Conservation (phyloP, 2,888 invertebrate genomes). For the Aphrophora alni region DNA sequence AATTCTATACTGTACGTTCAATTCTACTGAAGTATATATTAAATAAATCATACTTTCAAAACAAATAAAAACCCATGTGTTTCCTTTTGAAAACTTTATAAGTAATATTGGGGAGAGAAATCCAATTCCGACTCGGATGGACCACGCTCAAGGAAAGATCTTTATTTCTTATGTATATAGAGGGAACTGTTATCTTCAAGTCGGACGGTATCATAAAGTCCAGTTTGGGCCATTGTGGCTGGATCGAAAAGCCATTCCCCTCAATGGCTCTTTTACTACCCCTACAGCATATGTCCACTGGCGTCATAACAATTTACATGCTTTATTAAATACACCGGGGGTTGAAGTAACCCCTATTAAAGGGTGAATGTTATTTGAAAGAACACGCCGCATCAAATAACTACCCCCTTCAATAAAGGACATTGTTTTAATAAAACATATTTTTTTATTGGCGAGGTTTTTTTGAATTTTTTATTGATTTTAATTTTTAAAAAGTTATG, state of each 20-base stretch:
- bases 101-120: neutral
- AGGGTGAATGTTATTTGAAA: neutral
- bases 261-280: slow-evolving; percentile 9
- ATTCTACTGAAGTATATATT: neutral
- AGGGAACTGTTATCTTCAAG: neutral
- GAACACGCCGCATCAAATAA: neutral
- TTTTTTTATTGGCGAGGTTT: neutral
- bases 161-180: slow-evolving; percentile 2
- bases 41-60: slow-evolving; percentile 2
- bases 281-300: neutral
- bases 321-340: slow-evolving; percentile 6
- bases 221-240: neutral
- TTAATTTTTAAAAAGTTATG: neutral
- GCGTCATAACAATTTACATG: slow-evolving; percentile 9
- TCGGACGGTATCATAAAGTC: neutral
- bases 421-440: neutral
- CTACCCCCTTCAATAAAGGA: neutral
- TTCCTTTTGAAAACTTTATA: neutral
- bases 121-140: neutral
- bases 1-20: too few species aligned
- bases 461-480: neutral
- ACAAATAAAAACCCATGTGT: neutral
- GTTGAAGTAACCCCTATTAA: slow-evolving; percentile 6
- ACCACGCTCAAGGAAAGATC: neutral
- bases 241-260: slow-evolving; percentile 1